Evolutionary conservation across 2,888 invertebrate genomes (phyloP).

Genomic region (Tipula unca): DNA sequence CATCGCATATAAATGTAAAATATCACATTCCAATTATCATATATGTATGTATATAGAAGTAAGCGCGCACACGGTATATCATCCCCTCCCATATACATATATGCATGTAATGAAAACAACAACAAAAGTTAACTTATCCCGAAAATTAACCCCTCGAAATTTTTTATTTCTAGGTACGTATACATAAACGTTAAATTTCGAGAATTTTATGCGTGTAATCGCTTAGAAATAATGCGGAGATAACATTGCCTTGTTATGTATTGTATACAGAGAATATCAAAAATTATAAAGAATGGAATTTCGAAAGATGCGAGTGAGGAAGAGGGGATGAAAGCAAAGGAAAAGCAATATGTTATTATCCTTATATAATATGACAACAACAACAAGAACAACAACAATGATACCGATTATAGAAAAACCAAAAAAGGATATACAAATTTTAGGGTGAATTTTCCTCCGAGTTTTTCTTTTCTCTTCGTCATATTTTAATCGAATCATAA

Average conservation of each 20-base stretch:
- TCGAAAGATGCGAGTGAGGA: not conserved
- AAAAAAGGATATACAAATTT: not conserved
- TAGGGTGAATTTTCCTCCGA: not conserved
- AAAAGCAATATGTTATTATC: not conserved
- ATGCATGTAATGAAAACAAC: not conserved
- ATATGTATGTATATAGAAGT: too few relatives aligned
- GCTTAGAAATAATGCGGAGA: not conserved
- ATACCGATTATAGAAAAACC: not conserved
- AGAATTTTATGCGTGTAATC: constrained; percentile 14
- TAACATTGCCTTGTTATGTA: not conserved
- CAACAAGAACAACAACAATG: not conserved
- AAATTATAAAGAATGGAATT: not conserved
- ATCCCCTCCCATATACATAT: not conserved
- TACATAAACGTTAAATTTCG: not conserved
- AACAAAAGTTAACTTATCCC: not conserved
- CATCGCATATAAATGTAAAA: not conserved
- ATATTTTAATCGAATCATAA: not conserved
- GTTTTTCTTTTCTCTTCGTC: not conserved
- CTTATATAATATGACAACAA: not conserved
- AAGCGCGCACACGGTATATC: not conserved
- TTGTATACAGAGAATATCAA: not conserved
- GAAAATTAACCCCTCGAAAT: not conserved
- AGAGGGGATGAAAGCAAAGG: not conserved
- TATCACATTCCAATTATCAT: not conserved
- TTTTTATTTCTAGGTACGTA: not conserved